Conservation (phyloP, 2,888 invertebrate species). For the Acholoe squamosa region DNA sequence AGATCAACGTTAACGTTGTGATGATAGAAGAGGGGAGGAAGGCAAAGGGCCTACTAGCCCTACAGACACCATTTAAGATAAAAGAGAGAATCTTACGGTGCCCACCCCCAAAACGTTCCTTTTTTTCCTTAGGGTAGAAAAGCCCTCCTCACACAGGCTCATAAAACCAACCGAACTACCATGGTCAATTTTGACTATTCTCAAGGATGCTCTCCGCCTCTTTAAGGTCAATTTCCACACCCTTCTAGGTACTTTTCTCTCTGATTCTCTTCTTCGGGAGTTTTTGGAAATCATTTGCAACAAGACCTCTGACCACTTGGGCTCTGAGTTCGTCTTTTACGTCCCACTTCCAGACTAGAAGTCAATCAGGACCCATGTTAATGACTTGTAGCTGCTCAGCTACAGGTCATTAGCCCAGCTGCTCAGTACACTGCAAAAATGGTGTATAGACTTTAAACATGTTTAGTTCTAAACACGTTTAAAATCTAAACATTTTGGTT, state of each 20-base stretch:
- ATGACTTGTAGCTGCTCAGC: no score
- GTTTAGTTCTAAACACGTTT: no score
- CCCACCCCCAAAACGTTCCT: no score
- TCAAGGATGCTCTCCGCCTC: not conserved
- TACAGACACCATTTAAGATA: no score
- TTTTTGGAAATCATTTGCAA: not conserved
- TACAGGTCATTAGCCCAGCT: no score
- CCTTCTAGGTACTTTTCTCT: not conserved
- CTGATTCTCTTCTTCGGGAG: not conserved
- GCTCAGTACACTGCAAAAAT: no score
- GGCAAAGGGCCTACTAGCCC: no score
- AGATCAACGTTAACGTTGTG: no score
- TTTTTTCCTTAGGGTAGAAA: not conserved
- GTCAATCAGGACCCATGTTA: not conserved
- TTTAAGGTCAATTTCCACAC: not conserved
- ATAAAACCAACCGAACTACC: not conserved
- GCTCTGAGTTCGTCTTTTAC: not conserved
- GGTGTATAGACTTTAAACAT: no score
- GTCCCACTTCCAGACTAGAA: not conserved
- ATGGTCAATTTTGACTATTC: not conserved
- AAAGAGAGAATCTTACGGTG: no score
- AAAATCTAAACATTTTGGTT: no score
- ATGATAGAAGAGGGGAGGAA: no score
- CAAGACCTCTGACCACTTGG: constrained; percentile 1
- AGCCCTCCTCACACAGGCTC: not conserved